Conservation (phyloP, 2,113 vertebrate genomes). For the Silurus asotus region DNA sequence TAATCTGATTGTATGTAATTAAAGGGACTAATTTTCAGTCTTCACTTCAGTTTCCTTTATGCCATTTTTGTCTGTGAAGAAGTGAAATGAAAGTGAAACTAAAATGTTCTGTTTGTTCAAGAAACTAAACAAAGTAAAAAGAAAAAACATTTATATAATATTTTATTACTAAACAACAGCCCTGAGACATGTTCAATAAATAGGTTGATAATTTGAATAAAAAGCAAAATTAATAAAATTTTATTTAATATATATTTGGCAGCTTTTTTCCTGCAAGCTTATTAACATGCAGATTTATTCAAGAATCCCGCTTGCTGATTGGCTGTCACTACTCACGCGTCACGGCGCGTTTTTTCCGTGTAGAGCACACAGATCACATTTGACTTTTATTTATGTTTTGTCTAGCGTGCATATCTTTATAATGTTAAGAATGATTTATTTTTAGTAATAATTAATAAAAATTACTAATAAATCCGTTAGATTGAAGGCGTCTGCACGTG, state of each 20-base stretch:
- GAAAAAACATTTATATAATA: background rate
- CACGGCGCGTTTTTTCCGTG: too few species aligned
- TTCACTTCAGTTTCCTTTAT: too few species aligned
- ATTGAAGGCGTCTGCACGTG: too few species aligned
- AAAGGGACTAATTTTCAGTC: background rate
- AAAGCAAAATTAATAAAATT: background rate
- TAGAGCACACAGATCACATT: background rate
- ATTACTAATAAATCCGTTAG: too few species aligned
- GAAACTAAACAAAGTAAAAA: background rate
- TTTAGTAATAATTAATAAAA: too few species aligned
- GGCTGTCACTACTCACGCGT: background rate
- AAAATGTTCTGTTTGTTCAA: background rate
- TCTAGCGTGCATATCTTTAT: background rate
- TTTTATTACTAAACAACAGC: too few species aligned
- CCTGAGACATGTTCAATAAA: too few species aligned
- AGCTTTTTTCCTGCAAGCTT: background rate
- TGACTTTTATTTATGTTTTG: background rate
- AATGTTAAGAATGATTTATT: background rate
- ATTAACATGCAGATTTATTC: background rate
- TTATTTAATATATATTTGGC: background rate
- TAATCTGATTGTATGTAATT: background rate
- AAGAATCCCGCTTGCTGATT: background rate
- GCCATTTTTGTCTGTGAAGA: background rate
- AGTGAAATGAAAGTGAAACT: background rate
- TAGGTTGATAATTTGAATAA: background rate